Evolutionary conservation across 2,797 vertebrate genomes (phyloP).

Genomic region (Epinephelus malabaricus): DNA sequence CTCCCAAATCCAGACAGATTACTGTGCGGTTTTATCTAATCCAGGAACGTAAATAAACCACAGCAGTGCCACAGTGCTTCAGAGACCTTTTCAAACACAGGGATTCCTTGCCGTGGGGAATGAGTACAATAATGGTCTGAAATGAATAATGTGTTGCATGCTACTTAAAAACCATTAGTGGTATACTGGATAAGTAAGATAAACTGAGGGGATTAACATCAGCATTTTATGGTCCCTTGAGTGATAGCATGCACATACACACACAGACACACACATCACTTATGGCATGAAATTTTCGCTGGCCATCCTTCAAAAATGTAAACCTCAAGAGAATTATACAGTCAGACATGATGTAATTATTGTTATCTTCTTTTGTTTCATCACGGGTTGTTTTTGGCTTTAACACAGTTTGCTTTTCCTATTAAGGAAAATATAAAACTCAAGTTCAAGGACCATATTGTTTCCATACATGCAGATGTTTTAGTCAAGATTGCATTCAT

Average conservation of each 20-base stretch:
- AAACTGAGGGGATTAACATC: conserved; percentile 70
- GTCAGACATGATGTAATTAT: neutral
- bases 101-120: conserved; percentile 58
- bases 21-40: conserved; percentile 75
- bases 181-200: conserved; percentile 47
- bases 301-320: neutral
- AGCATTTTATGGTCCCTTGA: conserved; percentile 16
- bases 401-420: neutral
- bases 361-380: neutral
- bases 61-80: conserved; percentile 57
- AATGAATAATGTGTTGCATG: conserved; percentile 67
- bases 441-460: neutral
- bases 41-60: conserved; percentile 82
- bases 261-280: neutral
- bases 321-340: conserved; percentile 2
- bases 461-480: too few species aligned
- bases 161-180: conserved; percentile 71
- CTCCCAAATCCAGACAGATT: conserved; percentile 78
- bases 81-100: conserved; percentile 79
- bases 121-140: conserved; percentile 43
- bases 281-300: neutral
- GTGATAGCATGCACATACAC: conserved; percentile 5
- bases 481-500: neutral
- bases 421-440: neutral
- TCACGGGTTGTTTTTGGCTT: neutral